Evolutionary conservation across 2,113 vertebrate species (phyloP).

Genomic region (Chamaetylas fuelleborni): DNA sequence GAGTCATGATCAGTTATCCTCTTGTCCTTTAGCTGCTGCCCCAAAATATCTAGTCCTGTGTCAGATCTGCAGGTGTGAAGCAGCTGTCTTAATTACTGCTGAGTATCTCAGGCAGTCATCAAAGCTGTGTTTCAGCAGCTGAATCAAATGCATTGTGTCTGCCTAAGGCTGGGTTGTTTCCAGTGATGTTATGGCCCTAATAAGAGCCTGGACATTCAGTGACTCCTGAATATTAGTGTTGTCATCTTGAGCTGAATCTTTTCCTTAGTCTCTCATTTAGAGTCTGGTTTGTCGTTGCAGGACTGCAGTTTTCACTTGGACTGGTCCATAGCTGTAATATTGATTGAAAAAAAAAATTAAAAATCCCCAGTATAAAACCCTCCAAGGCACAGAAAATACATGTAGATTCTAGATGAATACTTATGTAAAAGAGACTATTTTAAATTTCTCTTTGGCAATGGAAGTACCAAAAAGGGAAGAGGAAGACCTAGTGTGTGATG

Average conservation of each 20-base stretch:
- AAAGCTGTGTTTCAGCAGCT: background rate
- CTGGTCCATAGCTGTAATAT: background rate
- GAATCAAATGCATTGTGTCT: background rate
- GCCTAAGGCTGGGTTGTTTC: background rate
- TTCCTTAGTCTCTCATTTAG: background rate
- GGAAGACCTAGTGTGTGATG: background rate
- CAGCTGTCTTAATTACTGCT: background rate
- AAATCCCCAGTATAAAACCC: background rate
- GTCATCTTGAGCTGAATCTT: background rate
- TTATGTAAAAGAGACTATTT: background rate
- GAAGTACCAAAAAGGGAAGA: background rate
- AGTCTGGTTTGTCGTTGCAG: background rate
- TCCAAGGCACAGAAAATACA: background rate
- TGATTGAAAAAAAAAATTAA: background rate
- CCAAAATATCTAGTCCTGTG: background rate
- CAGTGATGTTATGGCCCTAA: background rate
- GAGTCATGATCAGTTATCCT: background rate
- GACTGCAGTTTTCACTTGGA: background rate
- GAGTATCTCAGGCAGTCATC: background rate
- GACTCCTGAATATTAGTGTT: background rate
- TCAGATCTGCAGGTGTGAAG: background rate
- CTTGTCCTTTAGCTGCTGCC: background rate
- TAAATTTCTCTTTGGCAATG: background rate
- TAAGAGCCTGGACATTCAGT: background rate
- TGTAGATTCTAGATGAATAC: background rate